Evolutionary conservation across 2,888 invertebrate species (phyloP), one percentile per base, ranked within the genome.

Genomic region (Halictus ligatus): DNA sequence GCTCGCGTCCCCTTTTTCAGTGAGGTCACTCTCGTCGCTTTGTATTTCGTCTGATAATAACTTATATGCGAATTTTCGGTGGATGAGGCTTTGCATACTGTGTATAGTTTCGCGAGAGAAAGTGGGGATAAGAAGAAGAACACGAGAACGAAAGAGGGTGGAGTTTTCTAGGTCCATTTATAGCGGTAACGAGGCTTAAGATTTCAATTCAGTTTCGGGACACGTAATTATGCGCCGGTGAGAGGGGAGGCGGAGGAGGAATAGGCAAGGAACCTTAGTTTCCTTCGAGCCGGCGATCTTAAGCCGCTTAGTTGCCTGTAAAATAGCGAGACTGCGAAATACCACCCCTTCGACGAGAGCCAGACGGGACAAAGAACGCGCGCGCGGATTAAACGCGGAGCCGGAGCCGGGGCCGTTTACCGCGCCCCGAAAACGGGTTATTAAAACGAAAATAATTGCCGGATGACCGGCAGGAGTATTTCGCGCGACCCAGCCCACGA

Each of bases 281-380:
- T 81, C 86, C 89, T 86, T 88, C 78, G 69, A 6, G 21, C 46
- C 78, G 74, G 67, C n/a, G 81, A 89, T 91, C 89, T 90, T 89
- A 90, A 90, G 89, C 91, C 89, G 89, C 89, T 90, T 89, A 89
- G 82, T 89, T 89, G 86, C 86, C 84, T 87, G 85, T 86, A 88
- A 90, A 90, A 89, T 89, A 81, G 79, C 80, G 83, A 81, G 25
- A 25, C 60, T 64, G 25, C 25, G 60, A 64, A 64, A 64, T 64
- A 84, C 78, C 48, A 75, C 54, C n/a, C 54, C 21, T 21, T 21
- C 54, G 21, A 21, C 54, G 29, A 35, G 60, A 21, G 60, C 46
- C 15, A 18, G 69, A 54, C 10, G 77, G 83, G 73, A 89, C 84
- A 89, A 90, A 89, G 91, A 84, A 88, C 60, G 60, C 60, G 83